phyloP scores from a whole-genome alignment of 1,140 invertebrate species.

The Gonatopus flavifemur region DNA sequence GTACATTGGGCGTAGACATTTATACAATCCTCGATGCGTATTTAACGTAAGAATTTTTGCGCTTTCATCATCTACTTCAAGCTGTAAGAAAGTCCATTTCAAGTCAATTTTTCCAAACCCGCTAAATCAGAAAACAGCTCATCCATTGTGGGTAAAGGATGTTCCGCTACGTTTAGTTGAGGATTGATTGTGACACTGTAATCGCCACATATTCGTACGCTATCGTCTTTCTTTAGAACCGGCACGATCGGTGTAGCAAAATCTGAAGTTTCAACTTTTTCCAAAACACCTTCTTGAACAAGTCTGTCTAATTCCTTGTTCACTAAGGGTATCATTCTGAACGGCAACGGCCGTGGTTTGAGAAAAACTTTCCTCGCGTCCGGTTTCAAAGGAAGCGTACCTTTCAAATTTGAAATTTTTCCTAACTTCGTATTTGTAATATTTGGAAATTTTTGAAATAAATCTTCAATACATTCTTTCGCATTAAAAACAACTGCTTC shows the following conservation, averaged over 20 bases:
- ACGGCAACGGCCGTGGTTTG: too few relatives aligned
- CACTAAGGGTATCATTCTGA: too few relatives aligned
- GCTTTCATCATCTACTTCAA: conserved; percentile 37
- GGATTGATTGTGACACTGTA: conserved; percentile 48
- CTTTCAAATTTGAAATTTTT: conserved; percentile 1
- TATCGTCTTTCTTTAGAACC: conserved; percentile 52
- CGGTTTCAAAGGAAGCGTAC: background rate
- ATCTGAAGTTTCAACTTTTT: conserved; percentile 15
- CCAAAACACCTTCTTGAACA: conserved; percentile 20
- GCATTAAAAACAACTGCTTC: too few relatives aligned
- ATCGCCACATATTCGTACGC: conserved; percentile 47
- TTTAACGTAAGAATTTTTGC: conserved; percentile 43
- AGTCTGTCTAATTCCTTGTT: conserved; percentile 50
- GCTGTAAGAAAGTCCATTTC: conserved; percentile 51
- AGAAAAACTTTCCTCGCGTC: conserved; percentile 25
- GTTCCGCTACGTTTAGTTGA: conserved; percentile 33
- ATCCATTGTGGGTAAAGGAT: conserved; percentile 54
- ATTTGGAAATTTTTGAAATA: background rate
- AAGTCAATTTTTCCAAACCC: conserved; percentile 43
- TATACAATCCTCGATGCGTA: conserved; percentile 27
- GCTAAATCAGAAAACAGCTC: conserved; percentile 24
- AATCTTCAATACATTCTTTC: too few relatives aligned
- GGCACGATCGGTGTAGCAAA: conserved; percentile 56
- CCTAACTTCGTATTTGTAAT: background rate
- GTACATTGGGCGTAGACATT: conserved; percentile 22